Base-by-base conservation (phyloP, 2,888 invertebrate genomes). In the Metalampra italica region DNA sequence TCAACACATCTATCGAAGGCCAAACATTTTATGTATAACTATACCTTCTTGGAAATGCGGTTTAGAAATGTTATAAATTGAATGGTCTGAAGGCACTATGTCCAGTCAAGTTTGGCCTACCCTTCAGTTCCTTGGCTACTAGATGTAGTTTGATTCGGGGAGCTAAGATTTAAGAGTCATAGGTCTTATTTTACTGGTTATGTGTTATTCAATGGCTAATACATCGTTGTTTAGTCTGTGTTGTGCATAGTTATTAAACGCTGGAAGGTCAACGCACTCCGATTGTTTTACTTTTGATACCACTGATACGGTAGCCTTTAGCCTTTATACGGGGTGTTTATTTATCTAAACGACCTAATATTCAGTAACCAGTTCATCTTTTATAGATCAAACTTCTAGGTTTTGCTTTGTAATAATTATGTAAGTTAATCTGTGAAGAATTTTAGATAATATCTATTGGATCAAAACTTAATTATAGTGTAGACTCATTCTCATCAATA, bases 31-130 rank as follows among this genome's bases (percentile, higher is more conserved):
- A 39, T 13, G 60, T 68, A 70, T 69, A 75, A n/a, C n/a, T 79
- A 78, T 74, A 71, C 69, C 71, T 81, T 75, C 78, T 64, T 38
- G 62, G 79, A 80, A 81, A 46, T 57, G 57, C 62, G 59, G 63
- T 67, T 72, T 64, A 66, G 68, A 75, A 71, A 72, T 58, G 73
- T 68, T 72, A 74, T 74, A 75, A 78, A 80, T 78, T 68, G 71
- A 69, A 54, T 62, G 64, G 71, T 60, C 53, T 56, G 62, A 8
- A 7, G 67, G 54, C 2, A 8, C 3, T n/a, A 36, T 54, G 62
- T 47, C 80, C 71, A 77, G 38, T 60, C 43, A 61, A 64, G 47
- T 46, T 45, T 58, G 72, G 66, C 60, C 74, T 73, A 64, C 72
- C 66, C 62, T 50, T 58, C 59, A 68, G 57, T 62, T 61, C 62